phyloP scores from a whole-genome alignment of 2,797 vertebrate species.

The Rhadinocentrus ornatus region DNA sequence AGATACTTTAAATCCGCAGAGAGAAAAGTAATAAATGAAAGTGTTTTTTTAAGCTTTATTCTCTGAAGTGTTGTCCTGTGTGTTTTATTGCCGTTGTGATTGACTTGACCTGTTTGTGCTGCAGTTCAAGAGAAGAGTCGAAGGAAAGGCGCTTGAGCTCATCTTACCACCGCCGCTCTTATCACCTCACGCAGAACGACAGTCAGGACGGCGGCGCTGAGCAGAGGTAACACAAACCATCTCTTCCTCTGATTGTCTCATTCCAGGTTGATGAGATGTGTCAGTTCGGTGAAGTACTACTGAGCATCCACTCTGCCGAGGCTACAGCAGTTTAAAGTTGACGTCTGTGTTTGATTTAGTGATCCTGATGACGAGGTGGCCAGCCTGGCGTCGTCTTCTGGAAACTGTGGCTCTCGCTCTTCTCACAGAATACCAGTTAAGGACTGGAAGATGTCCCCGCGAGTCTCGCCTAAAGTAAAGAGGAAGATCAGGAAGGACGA shows the following conservation, averaged over 20 bases:
- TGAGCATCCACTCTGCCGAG: neutral
- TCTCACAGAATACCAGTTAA: conserved; percentile 90
- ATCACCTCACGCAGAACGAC: conserved; percentile 91
- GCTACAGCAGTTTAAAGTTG: conserved; percentile 5
- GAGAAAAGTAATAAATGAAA: neutral
- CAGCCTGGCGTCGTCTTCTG: conserved; percentile 89
- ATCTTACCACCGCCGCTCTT: conserved; percentile 90
- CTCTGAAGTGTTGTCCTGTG: neutral
- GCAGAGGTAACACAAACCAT: conserved; percentile 85
- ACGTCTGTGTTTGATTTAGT: conserved; percentile 71
- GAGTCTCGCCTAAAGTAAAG: conserved; percentile 92
- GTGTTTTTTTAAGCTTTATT: neutral
- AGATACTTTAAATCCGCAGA: neutral
- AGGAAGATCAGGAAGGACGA: conserved; percentile 93
- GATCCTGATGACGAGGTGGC: conserved; percentile 96
- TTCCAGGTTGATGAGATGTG: too few species aligned
- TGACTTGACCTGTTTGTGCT: neutral
- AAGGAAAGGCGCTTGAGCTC: conserved; percentile 92
- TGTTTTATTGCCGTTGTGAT: neutral
- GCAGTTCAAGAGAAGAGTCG: conserved; percentile 90
- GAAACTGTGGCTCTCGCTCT: conserved; percentile 87
- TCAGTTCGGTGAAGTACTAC: neutral
- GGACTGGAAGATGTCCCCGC: conserved; percentile 95
- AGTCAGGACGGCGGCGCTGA: conserved; percentile 92
- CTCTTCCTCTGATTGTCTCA: neutral